Percentiles rank a stretch among this genome's conserved stretches.
Conservation (phyloP, 2,888 invertebrate species). For the Melipona beecheii region DNA sequence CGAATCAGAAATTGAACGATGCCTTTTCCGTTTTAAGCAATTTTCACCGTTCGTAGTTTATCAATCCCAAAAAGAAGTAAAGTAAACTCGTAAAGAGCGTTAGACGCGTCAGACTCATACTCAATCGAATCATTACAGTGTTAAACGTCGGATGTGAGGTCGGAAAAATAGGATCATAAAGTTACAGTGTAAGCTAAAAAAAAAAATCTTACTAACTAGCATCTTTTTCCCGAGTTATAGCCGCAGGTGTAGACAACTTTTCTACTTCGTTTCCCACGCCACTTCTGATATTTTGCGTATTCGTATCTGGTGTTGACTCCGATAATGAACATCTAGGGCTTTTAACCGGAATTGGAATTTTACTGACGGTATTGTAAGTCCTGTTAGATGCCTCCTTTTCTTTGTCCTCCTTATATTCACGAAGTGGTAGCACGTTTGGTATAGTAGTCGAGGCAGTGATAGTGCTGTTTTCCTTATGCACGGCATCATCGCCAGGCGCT, state of each 20-base stretch:
- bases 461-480: constrained; percentile 74
- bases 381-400: constrained; percentile 79
- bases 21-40: neutral
- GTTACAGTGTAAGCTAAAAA: constrained; percentile 39
- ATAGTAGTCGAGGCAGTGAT: constrained; percentile 72
- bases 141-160: constrained; percentile 31
- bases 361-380: constrained; percentile 85
- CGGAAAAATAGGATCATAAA: constrained; percentile 24
- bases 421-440: constrained; percentile 70
- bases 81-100: neutral
- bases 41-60: neutral
- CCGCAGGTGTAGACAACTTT: constrained; percentile 68
- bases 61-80: neutral
- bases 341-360: constrained; percentile 88
- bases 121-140: constrained; percentile 8
- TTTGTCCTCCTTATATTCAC: constrained; percentile 78
- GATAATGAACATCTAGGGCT: constrained; percentile 81
- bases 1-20: neutral
- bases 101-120: neutral
- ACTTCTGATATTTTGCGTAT: constrained; percentile 76
- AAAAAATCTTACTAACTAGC: constrained; percentile 76
- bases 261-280: constrained; percentile 77
- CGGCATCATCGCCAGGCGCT: constrained; percentile 73
- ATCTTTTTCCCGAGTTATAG: constrained; percentile 78
- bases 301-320: constrained; percentile 80